Conservation (phyloP, 35 echinoderm and acorn worm genomes). For the Apostichopus parvimensis region DNA sequence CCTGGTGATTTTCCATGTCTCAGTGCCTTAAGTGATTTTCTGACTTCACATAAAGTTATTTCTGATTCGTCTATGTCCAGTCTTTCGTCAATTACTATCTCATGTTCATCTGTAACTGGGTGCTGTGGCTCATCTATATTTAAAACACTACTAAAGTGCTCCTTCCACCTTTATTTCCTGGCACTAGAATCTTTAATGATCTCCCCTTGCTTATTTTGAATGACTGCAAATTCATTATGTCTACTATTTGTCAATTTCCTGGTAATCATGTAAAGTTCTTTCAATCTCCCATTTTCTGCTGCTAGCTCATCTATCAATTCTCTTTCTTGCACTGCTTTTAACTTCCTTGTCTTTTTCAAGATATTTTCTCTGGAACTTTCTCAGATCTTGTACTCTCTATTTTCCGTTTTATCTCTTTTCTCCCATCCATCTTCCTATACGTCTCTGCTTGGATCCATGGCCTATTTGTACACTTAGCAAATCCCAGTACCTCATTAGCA, state of each 20-base stretch:
- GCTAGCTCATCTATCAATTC: not conserved
- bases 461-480: not conserved
- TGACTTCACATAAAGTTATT: not conserved
- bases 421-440: not conserved
- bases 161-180: constrained; percentile 1
- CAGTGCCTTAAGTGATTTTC: not conserved
- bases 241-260: not conserved
- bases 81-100: constrained; percentile 2
- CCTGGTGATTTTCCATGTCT: not conserved
- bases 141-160: not conserved
- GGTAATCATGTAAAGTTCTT: constrained; percentile 7
- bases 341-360: not conserved
- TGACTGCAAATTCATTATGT: not conserved
- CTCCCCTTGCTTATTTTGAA: not conserved
- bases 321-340: not conserved
- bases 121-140: constrained; percentile 1
- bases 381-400: constrained; percentile 8
- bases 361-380: not conserved
- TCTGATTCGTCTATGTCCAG: not conserved
- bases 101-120: not conserved
- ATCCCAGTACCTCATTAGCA: constrained; percentile 6
- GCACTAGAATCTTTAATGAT: not conserved
- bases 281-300: constrained; percentile 6
- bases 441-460: constrained; percentile 7
- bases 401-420: constrained; percentile 3